A percentile compares a stretch with the other conserved stretches of the same genome.
These are phyloP conservation scores for Acrossocheilus wenchowensis DNA, from an alignment of 2,797 vertebrate genomes.

Conservation along the genomic window DNA sequence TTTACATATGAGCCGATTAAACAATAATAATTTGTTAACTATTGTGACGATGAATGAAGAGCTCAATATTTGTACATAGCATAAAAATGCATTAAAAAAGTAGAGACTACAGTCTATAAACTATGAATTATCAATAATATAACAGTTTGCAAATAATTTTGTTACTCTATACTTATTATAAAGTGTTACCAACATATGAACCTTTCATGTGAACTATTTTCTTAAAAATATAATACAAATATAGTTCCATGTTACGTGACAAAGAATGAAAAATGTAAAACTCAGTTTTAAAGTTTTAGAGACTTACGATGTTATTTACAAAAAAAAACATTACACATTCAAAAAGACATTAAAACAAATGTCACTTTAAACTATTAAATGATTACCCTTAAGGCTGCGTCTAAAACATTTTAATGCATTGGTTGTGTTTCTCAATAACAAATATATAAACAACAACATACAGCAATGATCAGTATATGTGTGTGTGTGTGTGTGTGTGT, in stretches of 20 bases:
- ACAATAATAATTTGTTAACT: background rate
- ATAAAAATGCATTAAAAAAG: too few species aligned
- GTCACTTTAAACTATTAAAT: background rate
- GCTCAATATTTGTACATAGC: background rate
- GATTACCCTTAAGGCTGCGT: background rate
- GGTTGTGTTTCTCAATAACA: background rate
- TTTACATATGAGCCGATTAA: background rate
- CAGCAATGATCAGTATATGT: background rate
- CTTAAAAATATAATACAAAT: slow-evolving; percentile 8
- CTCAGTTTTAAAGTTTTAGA: slow-evolving; percentile 49
- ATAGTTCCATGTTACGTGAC: slow-evolving; percentile 54
- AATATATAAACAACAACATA: background rate
- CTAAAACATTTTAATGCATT: background rate
- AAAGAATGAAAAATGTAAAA: slow-evolving; percentile 36
- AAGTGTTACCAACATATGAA: background rate
- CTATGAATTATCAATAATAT: too few species aligned
- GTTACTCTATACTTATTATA: background rate
- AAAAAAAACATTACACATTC: slow-evolving; percentile 21
- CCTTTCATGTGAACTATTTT: background rate
- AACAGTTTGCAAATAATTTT: too few species aligned
- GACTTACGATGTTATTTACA: slow-evolving; percentile 15
- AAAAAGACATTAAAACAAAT: slow-evolving; percentile 36
- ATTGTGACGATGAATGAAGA: background rate
- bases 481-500: background rate
- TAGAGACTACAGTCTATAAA: too few species aligned